Evolutionary conservation across 2,888 invertebrate species (phyloP).

Genomic region (Cheilosia scutellata): DNA sequence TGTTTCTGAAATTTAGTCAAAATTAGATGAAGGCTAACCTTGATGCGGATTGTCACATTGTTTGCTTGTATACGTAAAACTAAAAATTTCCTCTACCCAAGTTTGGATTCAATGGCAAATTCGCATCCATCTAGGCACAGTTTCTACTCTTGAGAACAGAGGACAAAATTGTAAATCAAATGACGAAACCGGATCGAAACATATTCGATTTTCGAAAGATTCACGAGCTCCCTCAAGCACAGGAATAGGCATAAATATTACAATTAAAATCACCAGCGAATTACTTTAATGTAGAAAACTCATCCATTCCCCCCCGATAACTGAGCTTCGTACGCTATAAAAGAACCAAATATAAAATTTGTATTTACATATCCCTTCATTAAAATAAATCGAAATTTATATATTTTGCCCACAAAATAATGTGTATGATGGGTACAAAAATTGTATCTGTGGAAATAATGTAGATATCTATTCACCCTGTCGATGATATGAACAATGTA

Average conservation of each 20-base stretch:
- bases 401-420: conserved; percentile 52
- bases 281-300: conserved; percentile 58
- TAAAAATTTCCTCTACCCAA: background rate
- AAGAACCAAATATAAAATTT: conserved; percentile 17
- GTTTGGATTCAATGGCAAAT: background rate
- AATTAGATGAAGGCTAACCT: too few species aligned
- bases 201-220: too few species aligned
- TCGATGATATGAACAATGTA: conserved; percentile 49
- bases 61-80: background rate
- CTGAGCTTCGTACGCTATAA: too few species aligned
- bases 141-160: too few species aligned
- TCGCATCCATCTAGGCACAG: background rate
- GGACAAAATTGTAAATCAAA: too few species aligned
- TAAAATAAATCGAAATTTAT: conserved; percentile 67
- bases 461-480: background rate
- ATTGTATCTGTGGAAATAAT: conserved; percentile 24
- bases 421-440: background rate
- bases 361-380: conserved; percentile 66
- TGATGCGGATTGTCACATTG: too few species aligned
- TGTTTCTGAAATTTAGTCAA: too few species aligned
- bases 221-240: too few species aligned
- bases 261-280: conserved; percentile 37
- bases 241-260: too few species aligned
- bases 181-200: too few species aligned
- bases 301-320: background rate